Percentiles rank a stretch among this genome's conserved stretches.
These are phyloP conservation scores for Ips nitidus DNA, from an alignment of 1,140 invertebrate genomes.

Conservation along the genomic window DNA sequence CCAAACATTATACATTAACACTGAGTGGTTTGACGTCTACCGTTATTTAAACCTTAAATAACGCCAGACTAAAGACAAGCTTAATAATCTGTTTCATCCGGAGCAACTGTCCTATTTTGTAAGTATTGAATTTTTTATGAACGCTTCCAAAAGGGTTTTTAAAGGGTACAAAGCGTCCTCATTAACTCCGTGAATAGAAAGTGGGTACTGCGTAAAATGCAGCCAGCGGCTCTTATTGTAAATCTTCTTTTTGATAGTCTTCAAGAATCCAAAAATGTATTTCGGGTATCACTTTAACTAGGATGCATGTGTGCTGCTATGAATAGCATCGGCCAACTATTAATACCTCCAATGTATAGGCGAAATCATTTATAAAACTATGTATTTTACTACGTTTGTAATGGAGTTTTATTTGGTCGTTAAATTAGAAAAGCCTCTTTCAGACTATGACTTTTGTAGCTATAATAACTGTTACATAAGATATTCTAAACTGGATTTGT, in stretches of 20 bases:
- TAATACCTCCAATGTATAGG: conserved; percentile 2
- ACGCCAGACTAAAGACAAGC: too few relatives aligned
- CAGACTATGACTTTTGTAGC: neutral
- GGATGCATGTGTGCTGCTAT: conserved; percentile 5
- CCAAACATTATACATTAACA: too few relatives aligned
- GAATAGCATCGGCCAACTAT: conserved; percentile 6
- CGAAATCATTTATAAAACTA: conserved; percentile 9
- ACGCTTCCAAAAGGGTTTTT: neutral
- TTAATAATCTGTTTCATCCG: too few relatives aligned
- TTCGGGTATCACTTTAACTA: neutral
- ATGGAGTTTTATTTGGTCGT: neutral
- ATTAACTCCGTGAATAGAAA: neutral
- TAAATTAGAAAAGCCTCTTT: neutral
- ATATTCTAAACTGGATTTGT: too few relatives aligned
- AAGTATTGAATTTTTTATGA: too few relatives aligned
- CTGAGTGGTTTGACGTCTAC: too few relatives aligned
- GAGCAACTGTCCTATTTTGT: too few relatives aligned
- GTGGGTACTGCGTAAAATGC: neutral
- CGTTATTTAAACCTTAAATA: too few relatives aligned
- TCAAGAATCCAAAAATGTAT: neutral
- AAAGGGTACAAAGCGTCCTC: neutral
- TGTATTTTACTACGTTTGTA: neutral
- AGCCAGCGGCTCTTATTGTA: neutral
- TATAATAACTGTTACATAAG: too few relatives aligned
- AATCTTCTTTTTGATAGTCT: neutral